Evolutionary conservation across 2,797 vertebrate species (phyloP).

Genomic region (Intellagama lesueurii): DNA sequence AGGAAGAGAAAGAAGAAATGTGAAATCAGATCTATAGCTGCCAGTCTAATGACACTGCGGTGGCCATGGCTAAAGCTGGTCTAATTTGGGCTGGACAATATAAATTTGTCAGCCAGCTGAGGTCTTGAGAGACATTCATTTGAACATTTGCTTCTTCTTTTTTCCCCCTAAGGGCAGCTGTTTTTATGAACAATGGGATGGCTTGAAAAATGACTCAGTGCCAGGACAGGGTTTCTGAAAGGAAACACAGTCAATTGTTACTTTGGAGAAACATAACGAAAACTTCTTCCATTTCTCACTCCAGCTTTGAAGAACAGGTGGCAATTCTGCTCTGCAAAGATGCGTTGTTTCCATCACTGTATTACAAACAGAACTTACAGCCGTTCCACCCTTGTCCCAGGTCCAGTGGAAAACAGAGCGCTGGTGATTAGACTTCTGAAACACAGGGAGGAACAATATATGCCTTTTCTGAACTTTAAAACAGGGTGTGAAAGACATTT

Average conservation of each 20-base stretch:
- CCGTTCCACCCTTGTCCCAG: neutral
- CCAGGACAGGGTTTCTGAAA: neutral
- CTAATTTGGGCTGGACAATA: neutral
- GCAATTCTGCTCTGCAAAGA: too few relatives aligned
- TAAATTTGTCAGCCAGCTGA: neutral
- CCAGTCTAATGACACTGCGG: neutral
- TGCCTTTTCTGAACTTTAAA: neutral
- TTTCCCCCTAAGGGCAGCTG: neutral
- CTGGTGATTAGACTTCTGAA: neutral
- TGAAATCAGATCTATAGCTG: neutral
- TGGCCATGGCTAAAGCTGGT: neutral
- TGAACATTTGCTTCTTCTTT: neutral
- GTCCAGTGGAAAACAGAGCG: neutral
- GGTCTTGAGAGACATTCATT: neutral
- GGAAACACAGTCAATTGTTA: neutral
- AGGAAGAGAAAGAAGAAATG: neutral
- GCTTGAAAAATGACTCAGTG: too few relatives aligned
- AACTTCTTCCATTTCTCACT: neutral
- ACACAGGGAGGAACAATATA: too few relatives aligned
- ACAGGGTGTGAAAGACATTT: too few relatives aligned
- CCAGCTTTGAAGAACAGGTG: neutral
- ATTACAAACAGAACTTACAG: neutral
- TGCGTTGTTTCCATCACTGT: neutral
- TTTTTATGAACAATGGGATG: neutral
- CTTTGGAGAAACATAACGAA: neutral